Base-by-base conservation (phyloP, 2,113 vertebrate species). In the Prietella phreatophila region DNA sequence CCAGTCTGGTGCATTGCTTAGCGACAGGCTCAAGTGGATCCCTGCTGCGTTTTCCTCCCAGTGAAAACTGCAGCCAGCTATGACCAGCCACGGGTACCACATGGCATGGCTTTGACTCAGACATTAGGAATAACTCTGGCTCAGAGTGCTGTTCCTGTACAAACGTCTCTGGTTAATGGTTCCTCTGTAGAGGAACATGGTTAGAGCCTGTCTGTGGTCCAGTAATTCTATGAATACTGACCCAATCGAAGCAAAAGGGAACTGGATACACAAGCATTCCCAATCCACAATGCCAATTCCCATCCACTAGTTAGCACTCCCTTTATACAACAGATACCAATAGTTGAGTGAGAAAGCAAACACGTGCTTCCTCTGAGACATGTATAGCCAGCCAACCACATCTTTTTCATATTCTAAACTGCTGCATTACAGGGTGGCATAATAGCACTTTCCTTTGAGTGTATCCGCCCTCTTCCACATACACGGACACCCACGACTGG, bases 11-110 rank as follows among this genome's bases (percentile, higher is more conserved):
- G 85, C 42, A 61, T 67, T 50, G n/a, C 85, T 71, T 69, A 53
- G 85, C 76, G 63, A 86, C 85, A 55, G 30, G 85, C 39, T 67
- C 20, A 5, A 67, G 30, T 17, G 50, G 61, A 80, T n/a, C 78
- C 30, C 78, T 3, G 15, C 58, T 65, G 60, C 4, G 71, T 53
- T 86, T 86, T 17, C 13, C 78, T 69, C 8, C 30, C 22, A 39
- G 53, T 67, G 75, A 65, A 86, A 65, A 27, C 60, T 27, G 85
- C 76, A 81, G 65, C 78, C 17, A 36, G 15, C 55, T 69, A 17
- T 55, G 33, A 55, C 76, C 76, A 39, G 27, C 36, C 27, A 50
- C 17, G 14, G 0, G 39, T 6, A 7, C 58, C 60, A 81, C 61
- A 39, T n/a, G 42, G 65, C 30, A 55, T 30, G 30, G 36, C 84